phyloP scores from a whole-genome alignment of 2,888 invertebrate genomes.

The Apamea crenata region DNA sequence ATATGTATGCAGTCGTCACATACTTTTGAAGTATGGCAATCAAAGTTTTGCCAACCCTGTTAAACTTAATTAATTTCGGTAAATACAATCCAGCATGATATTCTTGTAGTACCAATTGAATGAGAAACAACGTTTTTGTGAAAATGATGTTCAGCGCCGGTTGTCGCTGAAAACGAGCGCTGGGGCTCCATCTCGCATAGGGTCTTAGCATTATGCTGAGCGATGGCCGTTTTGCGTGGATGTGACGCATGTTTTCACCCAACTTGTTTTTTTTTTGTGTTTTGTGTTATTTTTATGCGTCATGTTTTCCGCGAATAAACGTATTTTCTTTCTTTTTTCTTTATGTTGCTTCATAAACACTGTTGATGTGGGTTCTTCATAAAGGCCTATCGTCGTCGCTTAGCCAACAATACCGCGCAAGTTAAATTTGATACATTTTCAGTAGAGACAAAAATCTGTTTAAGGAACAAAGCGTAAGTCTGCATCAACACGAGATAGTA shows the following conservation, averaged over 20 bases:
- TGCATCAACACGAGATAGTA: not conserved
- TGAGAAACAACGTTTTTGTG: not conserved
- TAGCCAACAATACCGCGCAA: not conserved
- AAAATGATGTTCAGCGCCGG: not conserved
- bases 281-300: too few species aligned
- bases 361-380: not conserved
- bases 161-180: too few species aligned
- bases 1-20: slow-evolving; percentile 61
- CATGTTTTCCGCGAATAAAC: too few species aligned
- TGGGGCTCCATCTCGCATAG: too few species aligned
- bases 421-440: not conserved
- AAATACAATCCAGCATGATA: not conserved
- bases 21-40: slow-evolving; percentile 51
- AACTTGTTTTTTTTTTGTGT: too few species aligned
- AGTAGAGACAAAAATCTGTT: not conserved
- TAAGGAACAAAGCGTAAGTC: not conserved
- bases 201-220: too few species aligned
- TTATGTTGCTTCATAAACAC: not conserved
- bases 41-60: slow-evolving; percentile 32
- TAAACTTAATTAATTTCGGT: slow-evolving; percentile 3
- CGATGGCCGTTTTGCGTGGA: too few species aligned
- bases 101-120: not conserved
- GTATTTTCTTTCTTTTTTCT: too few species aligned
- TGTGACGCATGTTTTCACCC: too few species aligned
- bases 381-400: not conserved